These are phyloP conservation scores for Stratiolaelaps scimitus DNA, from an alignment of 1,140 invertebrate species.

Conservation along the genomic window DNA sequence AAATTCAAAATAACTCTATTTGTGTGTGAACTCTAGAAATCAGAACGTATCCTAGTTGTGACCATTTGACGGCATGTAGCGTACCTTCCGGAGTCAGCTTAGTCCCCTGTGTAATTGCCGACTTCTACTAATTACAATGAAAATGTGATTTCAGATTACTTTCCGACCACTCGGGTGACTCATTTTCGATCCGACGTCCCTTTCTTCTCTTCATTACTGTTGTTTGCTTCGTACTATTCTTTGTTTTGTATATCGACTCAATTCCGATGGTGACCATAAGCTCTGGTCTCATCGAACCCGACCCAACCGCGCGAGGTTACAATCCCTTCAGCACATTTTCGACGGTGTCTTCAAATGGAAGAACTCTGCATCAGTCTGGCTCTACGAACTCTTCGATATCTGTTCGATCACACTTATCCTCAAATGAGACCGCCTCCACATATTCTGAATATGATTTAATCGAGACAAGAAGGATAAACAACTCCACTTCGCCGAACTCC, in stretches of 20 bases:
- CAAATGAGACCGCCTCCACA: too few relatives aligned
- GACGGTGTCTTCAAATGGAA: background rate
- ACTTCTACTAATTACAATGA: too few relatives aligned
- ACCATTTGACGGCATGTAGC: too few relatives aligned
- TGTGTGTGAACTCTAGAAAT: too few relatives aligned
- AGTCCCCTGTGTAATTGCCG: too few relatives aligned
- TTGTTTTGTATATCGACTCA: slow-evolving; percentile 4
- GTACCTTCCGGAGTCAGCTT: too few relatives aligned
- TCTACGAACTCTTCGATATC: background rate
- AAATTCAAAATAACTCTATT: too few relatives aligned
- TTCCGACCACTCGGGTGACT: slow-evolving; percentile 7
- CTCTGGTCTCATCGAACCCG: too few relatives aligned
- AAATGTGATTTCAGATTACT: background rate
- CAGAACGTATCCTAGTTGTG: too few relatives aligned
- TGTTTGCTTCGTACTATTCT: slow-evolving; percentile 15
- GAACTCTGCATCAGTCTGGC: background rate
- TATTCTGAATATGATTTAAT: background rate
- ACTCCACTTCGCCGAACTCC: background rate
- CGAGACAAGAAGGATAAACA: slow-evolving; percentile 1
- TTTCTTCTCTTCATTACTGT: slow-evolving; percentile 5
- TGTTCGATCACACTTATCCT: background rate
- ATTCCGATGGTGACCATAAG: background rate
- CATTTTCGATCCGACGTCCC: background rate
- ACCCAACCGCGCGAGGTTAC: too few relatives aligned
- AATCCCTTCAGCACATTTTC: too few relatives aligned